These are phyloP conservation scores for Brachionus rubens DNA, from an alignment of 1,140 invertebrate species.

Conservation along the genomic window DNA sequence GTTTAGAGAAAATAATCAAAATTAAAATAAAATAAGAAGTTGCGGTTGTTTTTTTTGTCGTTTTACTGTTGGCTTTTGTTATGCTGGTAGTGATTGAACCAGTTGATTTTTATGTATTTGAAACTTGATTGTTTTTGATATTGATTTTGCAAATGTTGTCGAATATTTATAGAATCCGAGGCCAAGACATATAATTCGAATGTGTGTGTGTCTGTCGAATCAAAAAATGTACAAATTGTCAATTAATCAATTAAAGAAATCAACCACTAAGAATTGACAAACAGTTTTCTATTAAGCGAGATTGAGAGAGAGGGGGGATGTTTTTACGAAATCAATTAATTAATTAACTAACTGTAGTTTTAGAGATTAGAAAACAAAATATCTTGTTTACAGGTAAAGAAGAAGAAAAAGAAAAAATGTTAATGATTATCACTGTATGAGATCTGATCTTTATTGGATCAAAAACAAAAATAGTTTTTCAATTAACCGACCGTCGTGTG, in stretches of 20 bases:
- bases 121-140: too few relatives aligned
- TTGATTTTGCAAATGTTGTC: too few relatives aligned
- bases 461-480: background rate
- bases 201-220: background rate
- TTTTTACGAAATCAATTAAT: constrained; percentile 45
- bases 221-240: background rate
- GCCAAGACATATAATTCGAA: too few relatives aligned
- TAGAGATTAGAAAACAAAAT: too few relatives aligned
- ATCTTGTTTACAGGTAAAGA: constrained; percentile 11
- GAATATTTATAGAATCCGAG: too few relatives aligned
- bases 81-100: too few relatives aligned
- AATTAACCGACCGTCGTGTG: constrained; percentile 13
- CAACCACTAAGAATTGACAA: constrained; percentile 40
- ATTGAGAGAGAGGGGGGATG: background rate
- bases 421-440: constrained; percentile 26
- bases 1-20: background rate
- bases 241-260: constrained; percentile 42
- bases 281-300: constrained; percentile 42
- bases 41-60: too few relatives aligned
- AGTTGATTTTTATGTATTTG: too few relatives aligned
- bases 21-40: background rate
- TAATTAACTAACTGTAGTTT: constrained; percentile 37
- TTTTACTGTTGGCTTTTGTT: too few relatives aligned
- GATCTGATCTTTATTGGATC: constrained; percentile 41
- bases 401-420: background rate